Base-by-base conservation (phyloP, 2,113 vertebrate species). In the Lycocorax pyrrhopterus region DNA sequence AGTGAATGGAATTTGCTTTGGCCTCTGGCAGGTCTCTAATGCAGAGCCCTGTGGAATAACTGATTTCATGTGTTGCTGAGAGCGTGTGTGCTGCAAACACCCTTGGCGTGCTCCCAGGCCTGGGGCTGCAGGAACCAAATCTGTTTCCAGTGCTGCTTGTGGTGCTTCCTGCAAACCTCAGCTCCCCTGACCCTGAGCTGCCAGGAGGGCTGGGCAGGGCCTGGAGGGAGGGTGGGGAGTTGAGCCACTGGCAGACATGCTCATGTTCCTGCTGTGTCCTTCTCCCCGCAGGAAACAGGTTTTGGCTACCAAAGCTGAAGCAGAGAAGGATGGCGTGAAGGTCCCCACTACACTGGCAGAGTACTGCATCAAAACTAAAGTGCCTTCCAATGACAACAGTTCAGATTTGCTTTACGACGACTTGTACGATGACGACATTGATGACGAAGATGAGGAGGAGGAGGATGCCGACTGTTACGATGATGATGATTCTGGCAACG, bases 341-440 rank as follows among this genome's bases (percentile, higher is more conserved):
- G 99, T 99, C 72, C 99, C 99, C 66, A 99, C 99, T 76, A 99
- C 99, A 6, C 97, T 99, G 98, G 99, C 99, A 3, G 99, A 99
- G 97, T 99, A 99, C 96, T 99, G 99, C 98, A 98, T 99, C 97
- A 99, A 99, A 98, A 99, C 99, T 98, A 98, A 99, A 98, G 99
- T 99, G 97, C 99, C 99, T 98, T 99, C 99, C 97, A 99, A 99
- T 93, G 99, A 99, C 98, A 99, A 99, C 98, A 99, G 99, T 96
- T 99, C 99, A 52, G 99, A 99, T 98, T 98, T 99, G 93, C 99
- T 99, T 95, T 99, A 99, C 0, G 99, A 99, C 72, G 99, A 99
- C 98, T 98, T 99, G 91, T 99, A 99, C 0, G 99, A 99, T 0
- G 99, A 99, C 0, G 99, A 99, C 98, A 99, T 99, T 89, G 99